These are phyloP conservation scores for Leptinotarsa tumamoca DNA, from an alignment of 2,888 invertebrate species.

Conservation along the genomic window DNA sequence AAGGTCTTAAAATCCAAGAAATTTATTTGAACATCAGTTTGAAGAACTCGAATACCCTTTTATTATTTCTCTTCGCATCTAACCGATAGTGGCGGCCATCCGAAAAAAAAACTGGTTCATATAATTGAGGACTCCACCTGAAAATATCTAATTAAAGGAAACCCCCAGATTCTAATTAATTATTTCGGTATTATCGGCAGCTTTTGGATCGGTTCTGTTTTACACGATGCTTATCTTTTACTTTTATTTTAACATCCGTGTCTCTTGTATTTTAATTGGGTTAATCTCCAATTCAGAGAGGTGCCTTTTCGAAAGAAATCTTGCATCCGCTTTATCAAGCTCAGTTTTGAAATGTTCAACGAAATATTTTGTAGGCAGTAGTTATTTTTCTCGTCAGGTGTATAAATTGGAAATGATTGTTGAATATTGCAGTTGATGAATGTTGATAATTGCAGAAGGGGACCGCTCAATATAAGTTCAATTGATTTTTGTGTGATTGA, in stretches of 20 bases:
- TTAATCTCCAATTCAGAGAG: neutral
- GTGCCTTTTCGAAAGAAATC: neutral
- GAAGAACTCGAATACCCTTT: neutral
- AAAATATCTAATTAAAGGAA: slow-evolving; percentile 16
- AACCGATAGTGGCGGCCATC: slow-evolving; percentile 1
- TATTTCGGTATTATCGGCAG: slow-evolving; percentile 21
- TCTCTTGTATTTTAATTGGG: slow-evolving; percentile 18
- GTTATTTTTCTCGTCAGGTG: no score
- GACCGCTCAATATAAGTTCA: no score
- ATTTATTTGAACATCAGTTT: no score
- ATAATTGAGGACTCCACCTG: slow-evolving; percentile 24
- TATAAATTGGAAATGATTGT: no score
- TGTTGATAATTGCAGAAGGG: no score
- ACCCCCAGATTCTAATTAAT: slow-evolving; percentile 9
- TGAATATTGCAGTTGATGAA: no score
- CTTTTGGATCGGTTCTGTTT: slow-evolving; percentile 16
- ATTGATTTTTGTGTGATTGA: no score
- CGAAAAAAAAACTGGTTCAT: slow-evolving; percentile 17
- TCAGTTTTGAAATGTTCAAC: neutral
- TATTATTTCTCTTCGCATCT: neutral
- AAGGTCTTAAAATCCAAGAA: no score
- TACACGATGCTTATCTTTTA: slow-evolving; percentile 27
- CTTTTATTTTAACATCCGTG: slow-evolving; percentile 17
- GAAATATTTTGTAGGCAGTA: no score
- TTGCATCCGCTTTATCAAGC: neutral